Evolutionary conservation across 2,888 invertebrate species (phyloP).

Genomic region (Mythimna pallens): DNA sequence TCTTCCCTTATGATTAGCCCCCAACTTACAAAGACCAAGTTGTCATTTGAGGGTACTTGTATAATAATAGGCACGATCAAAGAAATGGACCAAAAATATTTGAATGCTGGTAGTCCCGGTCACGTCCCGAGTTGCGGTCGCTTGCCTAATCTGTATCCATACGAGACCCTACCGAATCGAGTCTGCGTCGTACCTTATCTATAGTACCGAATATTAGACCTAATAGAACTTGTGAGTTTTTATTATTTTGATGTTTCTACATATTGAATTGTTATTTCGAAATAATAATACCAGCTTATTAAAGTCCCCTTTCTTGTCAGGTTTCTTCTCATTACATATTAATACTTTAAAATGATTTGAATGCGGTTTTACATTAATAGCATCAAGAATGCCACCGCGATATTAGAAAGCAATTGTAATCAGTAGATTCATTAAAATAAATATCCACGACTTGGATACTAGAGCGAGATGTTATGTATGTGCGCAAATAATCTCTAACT

Average conservation of each 20-base stretch:
- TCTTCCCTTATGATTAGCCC: slow-evolving; percentile 28
- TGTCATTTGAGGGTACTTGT: slow-evolving; percentile 25
- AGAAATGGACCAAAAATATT: slow-evolving; percentile 65
- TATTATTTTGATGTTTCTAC: not conserved
- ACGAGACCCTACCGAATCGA: slow-evolving; percentile 55
- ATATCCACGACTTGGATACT: not conserved
- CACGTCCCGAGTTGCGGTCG: slow-evolving; percentile 75
- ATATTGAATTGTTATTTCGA: not conserved
- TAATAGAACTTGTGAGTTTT: not conserved
- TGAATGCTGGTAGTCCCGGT: slow-evolving; percentile 64
- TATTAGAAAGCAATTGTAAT: not conserved
- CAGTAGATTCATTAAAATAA: not conserved
- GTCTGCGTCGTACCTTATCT: slow-evolving; percentile 41
- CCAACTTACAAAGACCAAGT: slow-evolving; percentile 38
- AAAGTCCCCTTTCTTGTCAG: no score
- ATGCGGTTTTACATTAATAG: not conserved
- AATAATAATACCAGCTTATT: not conserved
- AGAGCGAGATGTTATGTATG: not conserved
- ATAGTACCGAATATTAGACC: not conserved
- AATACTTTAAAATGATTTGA: slow-evolving; percentile 5
- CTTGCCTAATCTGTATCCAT: slow-evolving; percentile 72
- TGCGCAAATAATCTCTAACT: not conserved
- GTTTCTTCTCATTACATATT: no score
- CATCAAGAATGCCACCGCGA: slow-evolving; percentile 10
- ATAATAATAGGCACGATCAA: slow-evolving; percentile 64